Base-by-base conservation (phyloP, 1,140 invertebrate species). In the Oncopeltus fasciatus region DNA sequence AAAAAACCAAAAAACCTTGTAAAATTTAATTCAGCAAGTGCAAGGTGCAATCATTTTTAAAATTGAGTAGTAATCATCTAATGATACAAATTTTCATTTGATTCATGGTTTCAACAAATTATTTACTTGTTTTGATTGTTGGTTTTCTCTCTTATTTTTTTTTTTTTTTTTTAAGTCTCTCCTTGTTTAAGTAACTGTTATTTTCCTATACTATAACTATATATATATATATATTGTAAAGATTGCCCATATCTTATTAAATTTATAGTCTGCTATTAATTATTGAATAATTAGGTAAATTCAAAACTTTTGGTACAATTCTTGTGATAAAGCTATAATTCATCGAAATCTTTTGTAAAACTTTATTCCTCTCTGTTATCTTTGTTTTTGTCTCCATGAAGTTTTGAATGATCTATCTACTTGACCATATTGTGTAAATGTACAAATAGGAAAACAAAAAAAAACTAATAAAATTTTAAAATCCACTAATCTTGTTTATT, bases 391-490 rank as follows among this genome's bases (percentile, higher is more conserved):
- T 26, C 26, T 14, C 49, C 44, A 46, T 46, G n/a, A 46, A 46
- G 21, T 46, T n/a, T 24, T 53, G 26, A 53, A 26, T 53, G 20
- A 53, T 24, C 21, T 53, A 53, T 24, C 49, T 53, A 38, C 14
- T 53, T 53, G 49, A 53, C 49, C 58, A 49, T 61, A 61, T 47
- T 51, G 59, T 49, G 26, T 47, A 61, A 27, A 29, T 61, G 59
- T 61, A 61, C 59, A 61, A 61, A 61, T 49, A 49, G 59, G 59
- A n/a, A n/a, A n/a, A n/a, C 59, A 61, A 44, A 61, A 61, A 61
- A 60, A 61, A 61, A 61, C 59, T 47, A 61, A 61, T 61, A 61
- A 61, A 61, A 61, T 28, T 61, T 28, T 61, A 61, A 61, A 61
- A 61, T 27, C 46, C 59, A 47, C 14, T 49, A n/a, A n/a, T n/a